Percentiles rank a stretch among this genome's conserved stretches.
phyloP scores from a whole-genome alignment of 2,888 invertebrate species.

The Andrena bucephala region DNA sequence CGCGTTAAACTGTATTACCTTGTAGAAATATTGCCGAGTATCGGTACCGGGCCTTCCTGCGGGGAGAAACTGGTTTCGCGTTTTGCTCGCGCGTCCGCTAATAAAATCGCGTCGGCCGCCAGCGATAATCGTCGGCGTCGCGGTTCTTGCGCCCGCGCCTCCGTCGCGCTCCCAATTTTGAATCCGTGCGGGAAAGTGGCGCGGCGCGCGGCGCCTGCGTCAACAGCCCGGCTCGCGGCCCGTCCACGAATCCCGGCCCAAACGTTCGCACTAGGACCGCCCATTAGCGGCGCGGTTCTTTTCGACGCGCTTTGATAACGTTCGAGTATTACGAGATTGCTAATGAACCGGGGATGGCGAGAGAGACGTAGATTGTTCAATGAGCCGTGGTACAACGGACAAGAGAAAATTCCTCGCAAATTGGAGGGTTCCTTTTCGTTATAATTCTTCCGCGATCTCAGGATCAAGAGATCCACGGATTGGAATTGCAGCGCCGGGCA shows the following conservation, averaged over 20 bases:
- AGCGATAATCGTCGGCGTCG: conserved; percentile 32
- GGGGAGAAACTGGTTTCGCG: conserved; percentile 58
- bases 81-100: conserved; percentile 39
- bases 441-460: background rate
- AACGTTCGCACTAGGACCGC: no score
- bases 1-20: conserved; percentile 60
- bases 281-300: no score
- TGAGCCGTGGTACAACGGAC: no score
- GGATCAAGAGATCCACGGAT: background rate
- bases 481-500: background rate
- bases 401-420: no score
- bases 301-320: no score
- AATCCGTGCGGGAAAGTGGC: background rate
- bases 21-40: conserved; percentile 59
- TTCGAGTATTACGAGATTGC: no score
- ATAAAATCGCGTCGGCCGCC: conserved; percentile 47
- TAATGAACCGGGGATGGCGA: no score
- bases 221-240: no score
- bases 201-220: background rate
- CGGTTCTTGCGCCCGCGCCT: conserved; percentile 18
- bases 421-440: no score
- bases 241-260: no score
- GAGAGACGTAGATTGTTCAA: no score
- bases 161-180: conserved; percentile 16
- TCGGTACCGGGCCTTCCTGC: conserved; percentile 55